A percentile compares a stretch with the other conserved stretches of the same genome.
Conservation (phyloP, 35 echinoderm and acorn worm species). For the Amphiura filiformis region DNA sequence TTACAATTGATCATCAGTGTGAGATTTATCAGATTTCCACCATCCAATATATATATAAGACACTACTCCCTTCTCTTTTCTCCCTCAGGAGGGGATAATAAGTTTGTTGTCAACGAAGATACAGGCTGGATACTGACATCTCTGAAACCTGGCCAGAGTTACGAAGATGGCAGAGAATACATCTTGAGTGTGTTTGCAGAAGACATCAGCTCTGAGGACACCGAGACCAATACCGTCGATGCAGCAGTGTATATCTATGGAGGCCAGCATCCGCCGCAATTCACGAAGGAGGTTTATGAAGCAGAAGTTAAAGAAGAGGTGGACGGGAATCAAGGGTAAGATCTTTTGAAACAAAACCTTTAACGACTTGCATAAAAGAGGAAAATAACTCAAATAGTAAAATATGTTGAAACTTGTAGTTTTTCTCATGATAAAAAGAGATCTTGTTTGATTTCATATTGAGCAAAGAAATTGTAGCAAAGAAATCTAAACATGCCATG, state of each 20-base stretch:
- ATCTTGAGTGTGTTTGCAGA: conserved; percentile 74
- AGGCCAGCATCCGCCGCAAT: conserved; percentile 65
- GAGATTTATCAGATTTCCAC: no score
- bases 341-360: background rate
- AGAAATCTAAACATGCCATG: no score
- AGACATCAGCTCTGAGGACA: conserved; percentile 41
- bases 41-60: background rate
- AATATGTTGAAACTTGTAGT: no score
- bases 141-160: background rate
- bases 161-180: conserved; percentile 41
- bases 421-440: background rate
- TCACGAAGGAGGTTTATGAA: conserved; percentile 56
- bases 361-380: no score
- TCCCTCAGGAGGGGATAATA: conserved; percentile 27
- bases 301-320: conserved; percentile 40
- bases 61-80: background rate
- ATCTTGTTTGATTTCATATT: no score
- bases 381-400: no score
- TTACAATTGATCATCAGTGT: no score
- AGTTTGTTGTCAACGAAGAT: conserved; percentile 54
- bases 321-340: conserved; percentile 15
- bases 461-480: no score
- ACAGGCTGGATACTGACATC: conserved; percentile 56
- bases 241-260: conserved; percentile 58
- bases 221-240: background rate